These are phyloP conservation scores for Pelodytes ibericus DNA, from an alignment of 2,797 vertebrate species.

Conservation along the genomic window DNA sequence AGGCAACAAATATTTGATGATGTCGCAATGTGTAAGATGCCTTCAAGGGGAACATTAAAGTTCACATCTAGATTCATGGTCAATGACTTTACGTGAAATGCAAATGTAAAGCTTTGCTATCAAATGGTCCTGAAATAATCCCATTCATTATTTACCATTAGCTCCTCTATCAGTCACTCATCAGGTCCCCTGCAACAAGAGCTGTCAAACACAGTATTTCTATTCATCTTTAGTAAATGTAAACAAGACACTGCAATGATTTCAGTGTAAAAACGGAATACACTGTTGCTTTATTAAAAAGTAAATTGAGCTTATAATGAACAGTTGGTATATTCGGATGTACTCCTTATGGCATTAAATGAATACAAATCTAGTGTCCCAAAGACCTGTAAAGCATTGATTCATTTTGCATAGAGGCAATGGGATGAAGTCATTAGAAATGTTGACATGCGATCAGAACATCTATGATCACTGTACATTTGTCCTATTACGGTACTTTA, in stretches of 20 bases:
- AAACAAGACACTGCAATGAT: neutral
- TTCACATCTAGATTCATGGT: neutral
- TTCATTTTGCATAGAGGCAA: neutral
- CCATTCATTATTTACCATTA: neutral
- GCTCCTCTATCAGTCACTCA: neutral
- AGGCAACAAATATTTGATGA: neutral
- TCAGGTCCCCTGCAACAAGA: neutral
- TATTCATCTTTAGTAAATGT: neutral
- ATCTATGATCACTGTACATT: neutral
- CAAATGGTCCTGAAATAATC: neutral
- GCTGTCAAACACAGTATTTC: neutral
- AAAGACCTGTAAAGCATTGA: neutral
- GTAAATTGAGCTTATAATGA: conserved; percentile 1
- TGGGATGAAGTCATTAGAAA: neutral
- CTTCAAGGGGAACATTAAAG: neutral
- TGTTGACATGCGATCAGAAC: neutral
- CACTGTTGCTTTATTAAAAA: neutral
- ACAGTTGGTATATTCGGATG: neutral
- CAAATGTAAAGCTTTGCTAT: neutral
- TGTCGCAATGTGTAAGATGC: neutral
- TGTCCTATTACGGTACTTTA: neutral
- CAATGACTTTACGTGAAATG: neutral
- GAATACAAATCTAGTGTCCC: neutral
- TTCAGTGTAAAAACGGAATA: neutral
- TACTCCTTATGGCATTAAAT: neutral